Conservation (phyloP, 2,797 vertebrate genomes). For the Xiphorhynchus erythropygius region DNA sequence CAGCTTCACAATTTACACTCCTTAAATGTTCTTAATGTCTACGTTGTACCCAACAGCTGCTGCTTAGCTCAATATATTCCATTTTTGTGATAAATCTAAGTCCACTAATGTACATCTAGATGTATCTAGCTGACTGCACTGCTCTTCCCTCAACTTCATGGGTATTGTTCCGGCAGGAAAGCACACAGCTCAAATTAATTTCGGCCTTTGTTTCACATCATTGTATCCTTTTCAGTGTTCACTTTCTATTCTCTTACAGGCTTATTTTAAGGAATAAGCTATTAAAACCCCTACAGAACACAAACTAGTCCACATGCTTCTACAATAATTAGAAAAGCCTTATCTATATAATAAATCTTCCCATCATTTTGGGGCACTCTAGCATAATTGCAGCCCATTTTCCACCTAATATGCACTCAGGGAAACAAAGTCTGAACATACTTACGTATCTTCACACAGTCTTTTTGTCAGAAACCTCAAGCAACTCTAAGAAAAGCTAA, state of each 20-base stretch:
- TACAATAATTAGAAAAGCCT: not conserved
- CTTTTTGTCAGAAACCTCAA: not conserved
- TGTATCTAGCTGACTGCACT: not conserved
- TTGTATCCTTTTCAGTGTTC: not conserved
- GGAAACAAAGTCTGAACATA: not conserved
- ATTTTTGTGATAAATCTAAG: not conserved
- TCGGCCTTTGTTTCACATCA: not conserved
- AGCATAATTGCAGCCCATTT: not conserved
- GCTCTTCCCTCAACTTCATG: not conserved
- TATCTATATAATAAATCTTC: not conserved
- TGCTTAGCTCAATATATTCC: not conserved
- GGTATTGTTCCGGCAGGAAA: not conserved
- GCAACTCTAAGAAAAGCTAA: not conserved
- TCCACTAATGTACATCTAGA: not conserved
- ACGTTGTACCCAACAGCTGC: not conserved
- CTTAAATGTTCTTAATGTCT: not conserved
- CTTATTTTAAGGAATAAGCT: not conserved
- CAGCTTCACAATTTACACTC: not conserved
- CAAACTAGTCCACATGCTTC: not conserved
- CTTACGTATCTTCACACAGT: not conserved
- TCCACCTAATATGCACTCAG: not conserved
- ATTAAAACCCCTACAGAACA: not conserved
- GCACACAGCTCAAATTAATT: accelerated
- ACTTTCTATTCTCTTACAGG: not conserved
- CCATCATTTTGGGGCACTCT: not conserved